Percentiles rank a stretch among this genome's conserved stretches.
phyloP scores from a whole-genome alignment of 2,113 vertebrate species.

The Larimichthys crocea region DNA sequence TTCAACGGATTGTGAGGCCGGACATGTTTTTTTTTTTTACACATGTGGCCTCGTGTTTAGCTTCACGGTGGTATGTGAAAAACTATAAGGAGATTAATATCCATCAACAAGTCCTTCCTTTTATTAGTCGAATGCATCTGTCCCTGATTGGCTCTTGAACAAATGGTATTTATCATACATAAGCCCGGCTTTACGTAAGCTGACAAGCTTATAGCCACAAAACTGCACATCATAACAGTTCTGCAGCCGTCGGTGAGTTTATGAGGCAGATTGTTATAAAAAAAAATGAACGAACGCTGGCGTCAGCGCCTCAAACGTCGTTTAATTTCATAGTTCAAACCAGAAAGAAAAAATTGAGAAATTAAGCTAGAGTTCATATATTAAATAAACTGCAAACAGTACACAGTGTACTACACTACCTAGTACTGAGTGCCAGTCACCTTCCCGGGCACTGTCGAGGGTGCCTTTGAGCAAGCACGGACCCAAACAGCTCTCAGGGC shows the following conservation, averaged over 20 bases:
- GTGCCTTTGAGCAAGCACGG: no score
- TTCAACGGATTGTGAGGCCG: slow-evolving; percentile 28
- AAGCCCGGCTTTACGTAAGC: slow-evolving; percentile 53
- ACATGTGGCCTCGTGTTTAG: slow-evolving; percentile 33
- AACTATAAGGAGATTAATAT: slow-evolving; percentile 50
- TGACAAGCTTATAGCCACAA: slow-evolving; percentile 36
- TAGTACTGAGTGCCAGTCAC: no score
- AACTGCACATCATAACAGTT: slow-evolving; percentile 26
- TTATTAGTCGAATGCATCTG: slow-evolving; percentile 38
- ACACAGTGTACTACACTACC: no score
- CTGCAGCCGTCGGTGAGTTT: slow-evolving; percentile 25
- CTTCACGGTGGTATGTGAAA: slow-evolving; percentile 38
- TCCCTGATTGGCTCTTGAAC: slow-evolving; percentile 48
- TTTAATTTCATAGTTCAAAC: background rate
- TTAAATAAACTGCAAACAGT: no score
- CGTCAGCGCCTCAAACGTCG: background rate
- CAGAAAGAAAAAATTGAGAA: background rate
- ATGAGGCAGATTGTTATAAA: slow-evolving; percentile 7
- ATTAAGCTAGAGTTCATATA: background rate
- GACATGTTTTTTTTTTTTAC: slow-evolving; percentile 22
- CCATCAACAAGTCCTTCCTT: slow-evolving; percentile 55
- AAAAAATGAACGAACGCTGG: background rate
- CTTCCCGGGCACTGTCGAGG: no score
- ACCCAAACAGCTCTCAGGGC: no score
- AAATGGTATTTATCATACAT: slow-evolving; percentile 41